phyloP scores from a whole-genome alignment of 2,797 vertebrate species.

The Parauchenoglanis ngamensis region DNA sequence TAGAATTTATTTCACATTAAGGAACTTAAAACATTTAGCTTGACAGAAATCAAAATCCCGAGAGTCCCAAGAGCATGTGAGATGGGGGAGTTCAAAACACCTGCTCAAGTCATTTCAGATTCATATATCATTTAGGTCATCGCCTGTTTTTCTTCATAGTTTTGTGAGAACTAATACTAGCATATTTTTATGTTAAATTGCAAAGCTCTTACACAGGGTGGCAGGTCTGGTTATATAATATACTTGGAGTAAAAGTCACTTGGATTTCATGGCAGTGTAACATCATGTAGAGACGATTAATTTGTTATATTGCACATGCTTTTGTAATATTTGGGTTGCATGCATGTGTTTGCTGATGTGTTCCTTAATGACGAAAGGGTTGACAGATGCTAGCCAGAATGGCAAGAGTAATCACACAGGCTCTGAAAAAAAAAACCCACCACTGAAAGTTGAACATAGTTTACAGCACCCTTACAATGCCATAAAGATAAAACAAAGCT shows the following conservation, averaged over 20 bases:
- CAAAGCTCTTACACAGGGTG: background rate
- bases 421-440: background rate
- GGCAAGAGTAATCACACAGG: background rate
- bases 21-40: background rate
- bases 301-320: background rate
- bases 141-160: background rate
- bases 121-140: background rate
- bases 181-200: background rate
- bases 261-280: background rate
- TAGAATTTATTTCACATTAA: background rate
- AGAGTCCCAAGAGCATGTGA: background rate
- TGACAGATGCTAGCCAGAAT: background rate
- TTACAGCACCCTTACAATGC: background rate
- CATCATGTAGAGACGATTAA: background rate
- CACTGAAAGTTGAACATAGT: background rate
- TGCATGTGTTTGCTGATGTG: background rate
- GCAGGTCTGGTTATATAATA: background rate
- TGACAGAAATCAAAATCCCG: background rate
- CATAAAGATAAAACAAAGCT: background rate
- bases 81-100: background rate
- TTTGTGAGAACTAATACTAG: constrained; percentile 1
- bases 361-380: background rate
- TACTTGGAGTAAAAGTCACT: background rate
- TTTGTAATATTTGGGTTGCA: background rate
- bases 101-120: background rate